Base-by-base conservation (phyloP, 2,113 vertebrate genomes). In the Cynopterus brachyotis region DNA sequence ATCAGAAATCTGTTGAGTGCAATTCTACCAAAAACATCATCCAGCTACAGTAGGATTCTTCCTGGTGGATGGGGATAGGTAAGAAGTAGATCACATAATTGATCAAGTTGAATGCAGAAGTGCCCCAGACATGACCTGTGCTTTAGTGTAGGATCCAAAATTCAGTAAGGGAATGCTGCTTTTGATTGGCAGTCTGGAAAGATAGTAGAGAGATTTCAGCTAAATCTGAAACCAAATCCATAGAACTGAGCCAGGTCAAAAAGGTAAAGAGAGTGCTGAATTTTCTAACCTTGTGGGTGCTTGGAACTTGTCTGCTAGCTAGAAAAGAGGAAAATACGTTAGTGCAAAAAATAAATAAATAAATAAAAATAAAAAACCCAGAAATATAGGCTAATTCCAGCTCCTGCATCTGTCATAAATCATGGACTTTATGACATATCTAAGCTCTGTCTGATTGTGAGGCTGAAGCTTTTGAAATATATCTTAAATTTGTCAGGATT, bases 311-410 rank as follows among this genome's bases (percentile, higher is more conserved):
- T 67, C 30, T 82, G 3, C 17, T 64, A 32, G 9, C 13, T 30
- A 50, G 32, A 30, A 89, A 66, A 73, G 40, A 37, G 22, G 82
- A 70, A 89, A 89, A 37, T 57, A 13, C 28, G 13, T 53, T 53
- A 20, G 0, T 78, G 20, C 45, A 67, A 60, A 93, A n/a, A n/a
- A n/a, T n/a, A n/a, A n/a, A n/a, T n/a, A n/a, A n/a, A n/a, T n/a
- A n/a, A n/a, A n/a, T n/a, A n/a, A n/a, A n/a, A n/a, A n/a, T n/a
- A n/a, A n/a, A 1, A 1, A 93, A 9, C 17, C 42, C 17, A 22
- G 55, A 87, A 86, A 76, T 45, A 30, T 6, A 80, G 40, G 24
- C 28, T 64, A 22, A 35, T 95, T 96, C 81, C 45, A 87, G 75
- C 16, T 42, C 16, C 8, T 53, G 42, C 26, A 40, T 93, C 70